A percentile compares a stretch with the other conserved stretches of the same genome.
Conservation (phyloP, 2,113 vertebrate genomes). For the mouse (Mus musculus) region DNA sequence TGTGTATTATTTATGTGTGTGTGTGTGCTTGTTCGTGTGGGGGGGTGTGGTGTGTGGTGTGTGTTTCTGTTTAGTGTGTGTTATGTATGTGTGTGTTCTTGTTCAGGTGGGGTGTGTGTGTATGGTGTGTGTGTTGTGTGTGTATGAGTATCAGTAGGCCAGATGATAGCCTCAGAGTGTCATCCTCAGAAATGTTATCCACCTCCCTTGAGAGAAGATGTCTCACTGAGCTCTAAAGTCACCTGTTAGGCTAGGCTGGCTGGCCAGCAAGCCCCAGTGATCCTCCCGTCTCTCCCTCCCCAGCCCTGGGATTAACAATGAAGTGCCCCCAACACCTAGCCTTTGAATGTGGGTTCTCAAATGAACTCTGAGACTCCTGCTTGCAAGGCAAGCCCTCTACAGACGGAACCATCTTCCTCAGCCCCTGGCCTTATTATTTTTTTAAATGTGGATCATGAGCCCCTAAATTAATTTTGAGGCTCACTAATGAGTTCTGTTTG, state of each 20-base stretch:
- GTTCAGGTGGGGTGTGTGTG: not conserved
- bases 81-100: too few relatives aligned
- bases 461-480: not conserved
- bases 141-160: not conserved
- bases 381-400: not conserved
- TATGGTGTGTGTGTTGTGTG: too few relatives aligned
- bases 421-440: not conserved
- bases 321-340: not conserved
- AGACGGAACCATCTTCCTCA: not conserved
- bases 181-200: not conserved
- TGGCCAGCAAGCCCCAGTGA: not conserved
- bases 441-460: not conserved
- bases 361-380: not conserved
- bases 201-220: not conserved
- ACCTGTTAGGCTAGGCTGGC: not conserved
- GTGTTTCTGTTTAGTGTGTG: not conserved
- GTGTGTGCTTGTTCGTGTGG: not conserved
- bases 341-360: not conserved
- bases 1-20: too few relatives aligned
- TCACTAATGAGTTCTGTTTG: not conserved
- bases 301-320: not conserved
- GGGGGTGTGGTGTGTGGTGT: too few relatives aligned
- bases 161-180: not conserved
- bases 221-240: not conserved
- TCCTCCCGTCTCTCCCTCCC: too few relatives aligned